A percentile compares a stretch with the other conserved stretches of the same genome.
phyloP scores from a whole-genome alignment of 1,140 invertebrate species.

The Antheraea mylitta region DNA sequence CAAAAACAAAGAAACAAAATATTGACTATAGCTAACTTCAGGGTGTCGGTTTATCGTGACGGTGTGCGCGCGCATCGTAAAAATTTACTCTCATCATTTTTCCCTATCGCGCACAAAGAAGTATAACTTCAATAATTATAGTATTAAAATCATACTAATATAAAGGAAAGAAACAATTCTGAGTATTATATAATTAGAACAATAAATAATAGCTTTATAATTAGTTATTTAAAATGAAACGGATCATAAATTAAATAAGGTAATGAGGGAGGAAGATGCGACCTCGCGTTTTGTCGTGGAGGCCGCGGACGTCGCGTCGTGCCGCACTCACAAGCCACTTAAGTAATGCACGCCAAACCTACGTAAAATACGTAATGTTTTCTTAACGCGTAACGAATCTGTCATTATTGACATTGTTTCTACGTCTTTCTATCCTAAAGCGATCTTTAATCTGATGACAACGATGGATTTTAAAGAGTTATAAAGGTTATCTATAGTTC shows the following conservation, averaged over 20 bases:
- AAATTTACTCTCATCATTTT: no score
- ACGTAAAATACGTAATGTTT: constrained; percentile 20
- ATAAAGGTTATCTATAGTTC: no score
- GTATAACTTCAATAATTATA: no score
- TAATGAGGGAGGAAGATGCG: constrained; percentile 50
- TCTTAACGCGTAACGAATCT: constrained; percentile 20
- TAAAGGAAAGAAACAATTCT: constrained; percentile 9
- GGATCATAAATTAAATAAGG: constrained; percentile 33
- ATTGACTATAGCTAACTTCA: no score
- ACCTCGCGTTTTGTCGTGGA: constrained; percentile 45
- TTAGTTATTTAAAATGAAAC: constrained; percentile 16
- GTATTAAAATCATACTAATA: no score
- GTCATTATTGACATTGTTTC: constrained; percentile 1
- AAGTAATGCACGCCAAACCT: constrained; percentile 27
- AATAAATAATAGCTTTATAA: not conserved
- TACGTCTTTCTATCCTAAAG: constrained; percentile 3
- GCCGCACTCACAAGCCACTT: constrained; percentile 23
- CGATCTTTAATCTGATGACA: no score
- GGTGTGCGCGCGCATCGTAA: no score
- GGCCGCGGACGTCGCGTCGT: constrained; percentile 31
- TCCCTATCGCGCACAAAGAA: no score
- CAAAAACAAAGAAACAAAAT: no score
- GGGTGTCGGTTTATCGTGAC: no score
- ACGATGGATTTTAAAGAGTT: no score
- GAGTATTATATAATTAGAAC: not conserved